Evolutionary conservation across 2,797 vertebrate genomes (phyloP).

Genomic region (Cyclura pinguis): DNA sequence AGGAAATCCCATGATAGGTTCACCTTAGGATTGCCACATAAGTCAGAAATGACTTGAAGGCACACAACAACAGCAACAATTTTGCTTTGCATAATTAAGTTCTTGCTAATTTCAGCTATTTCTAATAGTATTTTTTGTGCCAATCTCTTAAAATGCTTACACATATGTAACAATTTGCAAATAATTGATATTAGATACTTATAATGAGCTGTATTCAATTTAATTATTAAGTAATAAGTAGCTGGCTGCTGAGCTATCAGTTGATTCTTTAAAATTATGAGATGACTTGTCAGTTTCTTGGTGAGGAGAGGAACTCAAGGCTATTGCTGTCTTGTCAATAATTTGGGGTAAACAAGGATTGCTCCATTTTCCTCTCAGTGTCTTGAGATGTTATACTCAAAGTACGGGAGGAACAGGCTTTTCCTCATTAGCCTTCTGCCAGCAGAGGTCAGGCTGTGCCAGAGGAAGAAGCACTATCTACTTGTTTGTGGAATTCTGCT

Average conservation of each 20-base stretch:
- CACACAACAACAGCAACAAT: no score
- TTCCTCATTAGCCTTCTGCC: not conserved
- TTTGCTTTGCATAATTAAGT: conserved; percentile 11
- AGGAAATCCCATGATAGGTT: no score
- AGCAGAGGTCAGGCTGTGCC: not conserved
- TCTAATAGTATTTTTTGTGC: conserved; percentile 1
- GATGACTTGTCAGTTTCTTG: not conserved
- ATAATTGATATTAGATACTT: not conserved
- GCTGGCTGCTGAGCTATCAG: not conserved
- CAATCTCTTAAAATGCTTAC: not conserved
- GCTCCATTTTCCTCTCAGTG: not conserved
- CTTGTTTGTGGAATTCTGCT: not conserved
- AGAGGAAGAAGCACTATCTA: not conserved
- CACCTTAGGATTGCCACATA: no score
- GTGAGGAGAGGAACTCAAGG: not conserved
- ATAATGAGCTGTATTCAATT: not conserved
- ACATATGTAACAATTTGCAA: not conserved
- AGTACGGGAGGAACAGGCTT: not conserved
- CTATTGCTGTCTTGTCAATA: not conserved
- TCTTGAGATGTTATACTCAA: not conserved
- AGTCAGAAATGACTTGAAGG: no score
- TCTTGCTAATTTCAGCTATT: not conserved
- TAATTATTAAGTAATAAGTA: conserved; percentile 33
- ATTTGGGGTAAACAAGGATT: not conserved
- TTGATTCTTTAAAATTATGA: not conserved